Base-by-base conservation (phyloP, 1,140 invertebrate species). In the Drosophila tropicalis region DNA sequence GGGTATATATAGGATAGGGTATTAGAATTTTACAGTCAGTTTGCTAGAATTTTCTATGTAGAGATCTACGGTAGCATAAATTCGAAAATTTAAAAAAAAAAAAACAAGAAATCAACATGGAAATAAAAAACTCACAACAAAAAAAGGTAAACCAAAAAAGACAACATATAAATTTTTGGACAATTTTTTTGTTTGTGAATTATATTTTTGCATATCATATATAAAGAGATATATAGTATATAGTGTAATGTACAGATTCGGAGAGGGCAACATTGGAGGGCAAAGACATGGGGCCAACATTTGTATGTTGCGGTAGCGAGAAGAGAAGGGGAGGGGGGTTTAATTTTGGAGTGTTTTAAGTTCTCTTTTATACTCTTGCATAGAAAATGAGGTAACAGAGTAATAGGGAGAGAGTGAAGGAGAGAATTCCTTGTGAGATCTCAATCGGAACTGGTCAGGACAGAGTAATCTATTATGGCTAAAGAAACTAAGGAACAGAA, bases 121-220 rank as follows among this genome's bases (percentile, higher is more conserved):
- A 75, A 47, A 17, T 72, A 55, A 74, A 39, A 75, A 39, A 62
- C 60, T 75, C 57, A 75, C 75, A 75, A 75, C 40, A 68, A 40
- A 75, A 75, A 39, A 36, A 63, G n/a, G n/a, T n/a, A 67, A 77
- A 72, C 40, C 75, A 41, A 82, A 22, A 54, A 68, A 62, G 22
- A 70, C 55, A 61, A 29, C 55, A 68, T 57, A 64, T 39, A 61
- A 61, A 82, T 44, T 39, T 70, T 68, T 66, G 72, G 72, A 19
- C 70, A 79, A 70, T 62, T 73, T 72, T 51, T 78, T 86, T 86
- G 22, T 36, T 61, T 62, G 57, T 71, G 78, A 79, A 78, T 84
- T 83, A 68, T 44, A 67, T 56, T 81, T 85, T 85, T 85, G 81
- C 82, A 81, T 75, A 79, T 70, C 67, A 78, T 29, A 12, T 39